These are phyloP conservation scores for Oscheius sp. DNA, from an alignment of 2,888 invertebrate species.

Conservation along the genomic window DNA sequence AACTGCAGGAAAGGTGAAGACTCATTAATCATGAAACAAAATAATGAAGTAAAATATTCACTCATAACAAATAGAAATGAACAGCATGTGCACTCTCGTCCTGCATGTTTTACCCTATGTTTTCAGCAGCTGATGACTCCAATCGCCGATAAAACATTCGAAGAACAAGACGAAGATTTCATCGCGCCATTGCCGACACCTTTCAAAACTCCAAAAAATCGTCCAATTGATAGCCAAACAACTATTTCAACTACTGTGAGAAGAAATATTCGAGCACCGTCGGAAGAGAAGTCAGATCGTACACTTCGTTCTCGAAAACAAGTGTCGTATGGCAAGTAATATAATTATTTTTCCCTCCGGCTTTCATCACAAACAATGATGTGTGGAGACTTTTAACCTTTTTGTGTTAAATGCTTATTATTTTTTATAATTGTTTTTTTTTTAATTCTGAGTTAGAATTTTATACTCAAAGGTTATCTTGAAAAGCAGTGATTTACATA, in stretches of 20 bases:
- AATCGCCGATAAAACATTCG: background rate
- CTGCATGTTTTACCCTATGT: background rate
- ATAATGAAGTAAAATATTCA: background rate
- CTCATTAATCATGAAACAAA: background rate
- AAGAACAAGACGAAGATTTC: background rate
- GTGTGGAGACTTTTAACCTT: too few relatives aligned
- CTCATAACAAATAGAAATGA: background rate
- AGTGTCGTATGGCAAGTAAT: background rate
- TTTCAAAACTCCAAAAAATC: background rate
- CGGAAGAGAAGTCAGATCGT: background rate
- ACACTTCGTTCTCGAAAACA: background rate
- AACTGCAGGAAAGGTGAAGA: constrained; percentile 20
- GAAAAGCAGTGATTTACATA: too few relatives aligned
- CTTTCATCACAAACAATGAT: too few relatives aligned
- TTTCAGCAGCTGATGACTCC: background rate
- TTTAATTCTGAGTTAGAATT: too few relatives aligned
- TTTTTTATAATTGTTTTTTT: too few relatives aligned
- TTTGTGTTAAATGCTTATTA: too few relatives aligned
- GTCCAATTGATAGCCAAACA: too few relatives aligned
- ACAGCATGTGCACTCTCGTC: background rate
- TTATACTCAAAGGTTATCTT: too few relatives aligned
- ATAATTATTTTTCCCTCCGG: too few relatives aligned
- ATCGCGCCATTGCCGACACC: background rate
- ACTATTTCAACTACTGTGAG: background rate
- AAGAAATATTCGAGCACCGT: background rate